Base-by-base conservation (phyloP, 2,797 vertebrate genomes). In the Hydrolagus colliei region DNA sequence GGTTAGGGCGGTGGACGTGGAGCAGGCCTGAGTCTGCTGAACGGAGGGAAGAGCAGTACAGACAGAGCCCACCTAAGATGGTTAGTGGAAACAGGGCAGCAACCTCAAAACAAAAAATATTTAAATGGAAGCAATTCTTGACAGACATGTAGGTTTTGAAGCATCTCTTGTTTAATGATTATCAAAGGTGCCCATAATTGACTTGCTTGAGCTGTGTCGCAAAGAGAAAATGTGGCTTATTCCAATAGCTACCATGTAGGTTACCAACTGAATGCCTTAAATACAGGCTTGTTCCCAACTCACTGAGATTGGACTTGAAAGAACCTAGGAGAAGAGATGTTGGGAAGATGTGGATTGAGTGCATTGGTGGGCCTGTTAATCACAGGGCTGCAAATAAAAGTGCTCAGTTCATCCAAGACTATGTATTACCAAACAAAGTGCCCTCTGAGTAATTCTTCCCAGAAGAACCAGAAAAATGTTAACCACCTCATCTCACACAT, bases 81-180 rank as follows among this genome's bases (percentile, higher is more conserved):
- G 63, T 82, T 71, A 84, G 71, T 84, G 79, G 79, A 84, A 71
- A 35, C 27, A 84, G 79, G 65, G 65, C 79, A 52, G 41, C 41
- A 84, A 61, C 65, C 18, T 27, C 32, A 16, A 71, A 84, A 20
- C 79, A 68, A 41, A 71, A 84, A 32, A 68, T 63, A 84, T 84
- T 84, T 84, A 84, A 18, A 67, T 35, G 79, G 32, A 6, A 68
- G 32, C 27, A 35, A 27, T 84, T 20, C 41, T 84, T 84, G 20
- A 84, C 22, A 41, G 79, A 52, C 79, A 84, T 41, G 79, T 84
- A 27, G 5, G 63, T 52, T 18, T 84, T 27, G 14, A 84, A 71
- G 41, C 62, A 16, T 84, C 65, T 67, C 27, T 27, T 84, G 63
- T 20, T 84, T 71, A 84, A 84, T 84, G 65, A 4, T 14, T 27